Evolutionary conservation across 2,888 invertebrate genomes (phyloP).

Genomic region (Byasa hedistus): DNA sequence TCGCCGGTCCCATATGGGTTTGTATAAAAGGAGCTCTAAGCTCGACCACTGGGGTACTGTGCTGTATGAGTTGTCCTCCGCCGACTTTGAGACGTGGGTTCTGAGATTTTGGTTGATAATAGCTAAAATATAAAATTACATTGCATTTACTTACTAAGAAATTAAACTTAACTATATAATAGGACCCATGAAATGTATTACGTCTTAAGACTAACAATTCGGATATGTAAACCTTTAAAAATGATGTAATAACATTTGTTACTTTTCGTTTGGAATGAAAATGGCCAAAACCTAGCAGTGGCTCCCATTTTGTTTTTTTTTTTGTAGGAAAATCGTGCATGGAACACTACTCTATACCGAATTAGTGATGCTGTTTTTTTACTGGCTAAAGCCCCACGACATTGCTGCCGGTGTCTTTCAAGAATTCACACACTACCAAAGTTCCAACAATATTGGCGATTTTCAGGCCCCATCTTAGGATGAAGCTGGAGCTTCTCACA

Average conservation of each 20-base stretch:
- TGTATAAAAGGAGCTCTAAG: slow-evolving; percentile 96
- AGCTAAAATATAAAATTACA: slow-evolving; percentile 79
- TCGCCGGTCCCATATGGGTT: slow-evolving; percentile 88
- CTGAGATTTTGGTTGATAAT: slow-evolving; percentile 94
- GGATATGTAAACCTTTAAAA: not conserved
- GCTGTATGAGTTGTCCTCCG: slow-evolving; percentile 95
- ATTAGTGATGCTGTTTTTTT: no score
- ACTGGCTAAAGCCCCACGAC: no score
- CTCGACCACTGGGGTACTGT: slow-evolving; percentile 98
- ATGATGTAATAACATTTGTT: not conserved
- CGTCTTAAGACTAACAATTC: not conserved
- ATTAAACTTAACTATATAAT: not conserved
- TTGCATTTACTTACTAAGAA: not conserved
- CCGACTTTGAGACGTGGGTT: slow-evolving; percentile 91
- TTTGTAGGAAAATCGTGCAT: no score
- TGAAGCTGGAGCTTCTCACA: no score
- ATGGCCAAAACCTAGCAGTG: not conserved
- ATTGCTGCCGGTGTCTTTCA: no score
- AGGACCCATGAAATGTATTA: not conserved
- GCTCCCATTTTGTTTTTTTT: no score
- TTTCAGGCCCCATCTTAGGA: no score
- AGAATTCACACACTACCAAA: no score
- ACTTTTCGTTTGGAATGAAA: not conserved
- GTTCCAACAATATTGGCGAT: no score
- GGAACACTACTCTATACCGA: no score